Evolutionary conservation across 2,113 vertebrate species (phyloP), one percentile per base, ranked within the genome.

Genomic region (Agelaius tricolor): DNA sequence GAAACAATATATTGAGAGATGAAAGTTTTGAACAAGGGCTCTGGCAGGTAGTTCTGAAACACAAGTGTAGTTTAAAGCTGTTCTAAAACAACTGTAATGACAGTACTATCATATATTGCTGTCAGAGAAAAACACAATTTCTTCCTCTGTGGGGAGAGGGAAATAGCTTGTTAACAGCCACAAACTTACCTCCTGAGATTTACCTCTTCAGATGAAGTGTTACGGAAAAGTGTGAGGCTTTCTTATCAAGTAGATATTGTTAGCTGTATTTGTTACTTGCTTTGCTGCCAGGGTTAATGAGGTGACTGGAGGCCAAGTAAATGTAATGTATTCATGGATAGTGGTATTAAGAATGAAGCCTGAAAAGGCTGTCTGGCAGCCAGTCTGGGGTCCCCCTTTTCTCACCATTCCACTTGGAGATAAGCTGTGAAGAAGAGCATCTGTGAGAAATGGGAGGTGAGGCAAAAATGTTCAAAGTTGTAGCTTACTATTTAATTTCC

Each of bases 111-210:
- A n/a, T 47, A 81, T 65, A 79, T 65, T 92, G 69, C 76, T 89
- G 92, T 93, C 83, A 82, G 73, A 95, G 84, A 54, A 72, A 92
- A 95, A 37, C 55, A 84, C 59, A 31, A 7, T 92, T 93, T 93
- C 52, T 84, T 89, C 54, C 61, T 89, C 76, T 84, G n/a, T 68
- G n/a, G 65, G 86, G 88, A 94, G 52, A 61, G 65, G 76, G 79
- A 82, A 95, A 80, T 93, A 81, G 76, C 88, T 95, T 77, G 85
- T 88, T 96, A 96, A 89, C 73, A 78, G 76, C 75, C 74, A 43
- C 37, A 61, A 31, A 74, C 69, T 68, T 69, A 68, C 24, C 58
- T 83, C 46, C 71, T 0, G 2, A 73, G 83, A 72, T 84, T 71
- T 59, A 33, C 57, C 28, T 82, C 73, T 86, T 43, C 30, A 68